These are phyloP conservation scores for Xerus rutilus DNA, from an alignment of 2,797 vertebrate species.

Conservation along the genomic window DNA sequence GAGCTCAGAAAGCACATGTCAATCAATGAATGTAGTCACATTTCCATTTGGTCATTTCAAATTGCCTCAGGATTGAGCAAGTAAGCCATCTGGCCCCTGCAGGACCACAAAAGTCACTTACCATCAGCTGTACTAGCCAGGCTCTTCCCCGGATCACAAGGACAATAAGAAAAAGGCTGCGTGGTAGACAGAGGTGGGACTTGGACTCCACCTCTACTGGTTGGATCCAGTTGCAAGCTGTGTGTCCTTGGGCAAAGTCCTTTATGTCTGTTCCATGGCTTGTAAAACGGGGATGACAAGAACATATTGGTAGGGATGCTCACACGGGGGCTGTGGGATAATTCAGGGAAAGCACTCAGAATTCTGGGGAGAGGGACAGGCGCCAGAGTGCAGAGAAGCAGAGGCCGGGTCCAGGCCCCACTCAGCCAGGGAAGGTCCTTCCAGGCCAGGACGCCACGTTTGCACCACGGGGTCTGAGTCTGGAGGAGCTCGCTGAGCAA, in stretches of 20 bases:
- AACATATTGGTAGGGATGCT: neutral
- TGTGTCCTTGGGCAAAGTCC: neutral
- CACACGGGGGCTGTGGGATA: neutral
- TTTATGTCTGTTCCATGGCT: neutral
- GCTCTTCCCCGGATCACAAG: neutral
- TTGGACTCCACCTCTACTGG: neutral
- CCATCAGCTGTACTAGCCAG: accelerated
- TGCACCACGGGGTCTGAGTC: neutral
- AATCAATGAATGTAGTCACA: too few relatives aligned
- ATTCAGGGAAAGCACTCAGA: neutral
- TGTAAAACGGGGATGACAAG: neutral
- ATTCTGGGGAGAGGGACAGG: neutral
- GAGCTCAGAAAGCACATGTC: neutral
- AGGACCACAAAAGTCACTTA: neutral
- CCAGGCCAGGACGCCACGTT: neutral
- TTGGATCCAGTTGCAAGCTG: neutral
- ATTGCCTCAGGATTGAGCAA: neutral
- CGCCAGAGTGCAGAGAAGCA: neutral
- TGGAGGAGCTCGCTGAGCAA: too few relatives aligned
- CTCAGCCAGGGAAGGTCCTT: neutral
- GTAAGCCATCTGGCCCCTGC: neutral
- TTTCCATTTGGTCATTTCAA: neutral
- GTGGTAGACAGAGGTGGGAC: accelerated
- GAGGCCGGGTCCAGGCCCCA: neutral
- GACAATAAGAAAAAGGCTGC: neutral